A percentile compares a stretch with the other conserved stretches of the same genome.
Conservation (phyloP, 2,797 vertebrate species). For the Molothrus ater region DNA sequence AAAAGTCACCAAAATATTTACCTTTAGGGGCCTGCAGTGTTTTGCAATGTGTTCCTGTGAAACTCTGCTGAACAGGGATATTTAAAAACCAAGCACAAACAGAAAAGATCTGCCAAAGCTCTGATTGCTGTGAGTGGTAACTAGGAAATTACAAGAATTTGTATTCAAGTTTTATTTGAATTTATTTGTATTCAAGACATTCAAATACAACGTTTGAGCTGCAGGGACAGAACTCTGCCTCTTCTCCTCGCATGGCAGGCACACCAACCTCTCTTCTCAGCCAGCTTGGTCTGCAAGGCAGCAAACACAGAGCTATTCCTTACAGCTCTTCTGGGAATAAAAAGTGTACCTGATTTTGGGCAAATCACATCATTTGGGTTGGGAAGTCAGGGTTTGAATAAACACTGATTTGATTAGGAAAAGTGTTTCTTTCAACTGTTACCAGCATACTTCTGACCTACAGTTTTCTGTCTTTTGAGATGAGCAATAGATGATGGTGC, state of each 20-base stretch:
- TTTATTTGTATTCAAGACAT: neutral
- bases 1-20: neutral
- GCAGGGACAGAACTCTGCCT: neutral
- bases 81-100: neutral
- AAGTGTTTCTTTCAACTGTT: neutral
- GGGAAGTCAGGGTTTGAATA: neutral
- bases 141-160: neutral
- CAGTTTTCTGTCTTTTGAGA: neutral
- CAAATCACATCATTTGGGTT: neutral
- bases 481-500: neutral
- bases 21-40: neutral
- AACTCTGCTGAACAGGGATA: neutral
- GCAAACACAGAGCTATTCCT: neutral
- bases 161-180: neutral
- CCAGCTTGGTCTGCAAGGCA: neutral
- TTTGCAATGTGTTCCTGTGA: neutral
- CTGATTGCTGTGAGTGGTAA: neutral
- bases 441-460: neutral
- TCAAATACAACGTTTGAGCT: neutral
- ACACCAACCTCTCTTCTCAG: accelerated
- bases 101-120: neutral
- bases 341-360: neutral
- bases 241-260: neutral
- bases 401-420: neutral
- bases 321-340: neutral